Base-by-base conservation (phyloP, 2,797 vertebrate species). In the Pseudotriccus pelzelni region DNA sequence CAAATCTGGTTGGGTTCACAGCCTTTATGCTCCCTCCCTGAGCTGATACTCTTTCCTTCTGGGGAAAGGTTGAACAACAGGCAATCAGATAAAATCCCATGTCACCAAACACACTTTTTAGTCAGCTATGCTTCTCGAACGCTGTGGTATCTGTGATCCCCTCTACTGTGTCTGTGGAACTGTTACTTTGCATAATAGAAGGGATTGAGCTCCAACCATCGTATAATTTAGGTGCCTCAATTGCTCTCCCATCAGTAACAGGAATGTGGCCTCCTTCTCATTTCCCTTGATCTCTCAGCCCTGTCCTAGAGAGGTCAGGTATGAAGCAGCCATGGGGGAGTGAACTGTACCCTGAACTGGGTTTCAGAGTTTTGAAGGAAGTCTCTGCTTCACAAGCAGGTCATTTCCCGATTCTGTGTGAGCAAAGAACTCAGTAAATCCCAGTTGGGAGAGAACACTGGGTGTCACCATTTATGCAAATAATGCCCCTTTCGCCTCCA, bases 161-260 rank as follows among this genome's bases (percentile, higher is more conserved):
- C 52, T 96, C 74, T 82, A 32, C 70, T 94, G 81, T 78, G 67
- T 75, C 79, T 87, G 43, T 73, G 43, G 77, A 92, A 41, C 55
- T 73, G 21, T 85, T 80, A 23, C 50, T 93, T 94, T 94, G 73
- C 52, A 60, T 79, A 90, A 86, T 89, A 89, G 81, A 81, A 76
- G 78, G 34, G 52, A 95, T 23, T 67, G 36, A 62, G 0, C 47
- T 89, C 22, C 0, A 1, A 79, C 67, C 87, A 83, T 87, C 70
- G 55, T 91, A 55, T 81, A 81, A 82, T 90, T 84, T 73, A 82
- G 18, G 68, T 90, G 39, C 60, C 76, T 83, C 69, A 28, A 41
- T 87, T 37, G 9, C 52, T 93, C 46, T 73, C 12, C 34, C 77
- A 87, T 80, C 55, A 87, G 36, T 78, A 89, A 63, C 68, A 85